Evolutionary conservation across 2,888 invertebrate species (phyloP).

Genomic region (Drosophila histrio): DNA sequence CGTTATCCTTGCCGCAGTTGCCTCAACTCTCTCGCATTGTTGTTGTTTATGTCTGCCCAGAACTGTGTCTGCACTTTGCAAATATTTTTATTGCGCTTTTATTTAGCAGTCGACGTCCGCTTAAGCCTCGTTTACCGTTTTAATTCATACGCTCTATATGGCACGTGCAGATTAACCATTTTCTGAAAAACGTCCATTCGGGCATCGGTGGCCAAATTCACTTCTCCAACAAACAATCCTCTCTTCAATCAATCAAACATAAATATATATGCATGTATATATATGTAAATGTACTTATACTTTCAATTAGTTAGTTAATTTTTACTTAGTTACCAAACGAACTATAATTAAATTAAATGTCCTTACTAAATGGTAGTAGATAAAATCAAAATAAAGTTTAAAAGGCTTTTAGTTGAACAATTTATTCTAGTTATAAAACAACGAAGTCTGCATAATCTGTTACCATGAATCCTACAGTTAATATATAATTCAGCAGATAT

Average conservation of each 20-base stretch:
- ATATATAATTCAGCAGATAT: too few relatives aligned
- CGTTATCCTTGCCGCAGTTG: constrained; percentile 16
- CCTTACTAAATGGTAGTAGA: too few relatives aligned
- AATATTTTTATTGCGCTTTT: constrained; percentile 73
- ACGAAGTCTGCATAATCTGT: too few relatives aligned
- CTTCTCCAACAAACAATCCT: neutral
- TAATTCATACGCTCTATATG: constrained; percentile 53
- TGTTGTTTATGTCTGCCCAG: constrained; percentile 42
- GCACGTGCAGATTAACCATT: neutral
- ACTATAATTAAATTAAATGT: neutral
- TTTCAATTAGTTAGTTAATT: too few relatives aligned
- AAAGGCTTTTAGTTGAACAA: too few relatives aligned
- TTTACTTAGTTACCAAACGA: neutral
- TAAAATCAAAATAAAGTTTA: too few relatives aligned
- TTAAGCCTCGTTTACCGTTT: constrained; percentile 62
- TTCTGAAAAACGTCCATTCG: neutral
- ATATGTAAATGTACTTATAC: too few relatives aligned
- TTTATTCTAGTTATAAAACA: too few relatives aligned
- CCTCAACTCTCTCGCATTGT: constrained; percentile 12
- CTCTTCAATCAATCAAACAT: too few relatives aligned
- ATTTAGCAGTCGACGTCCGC: constrained; percentile 53
- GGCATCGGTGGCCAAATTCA: neutral
- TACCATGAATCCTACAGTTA: too few relatives aligned
- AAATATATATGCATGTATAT: neutral
- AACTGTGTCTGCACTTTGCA: constrained; percentile 39